These are phyloP conservation scores for Palythoa grandis DNA, from an alignment of 92 coral and sea anemone species.

Conservation along the genomic window DNA sequence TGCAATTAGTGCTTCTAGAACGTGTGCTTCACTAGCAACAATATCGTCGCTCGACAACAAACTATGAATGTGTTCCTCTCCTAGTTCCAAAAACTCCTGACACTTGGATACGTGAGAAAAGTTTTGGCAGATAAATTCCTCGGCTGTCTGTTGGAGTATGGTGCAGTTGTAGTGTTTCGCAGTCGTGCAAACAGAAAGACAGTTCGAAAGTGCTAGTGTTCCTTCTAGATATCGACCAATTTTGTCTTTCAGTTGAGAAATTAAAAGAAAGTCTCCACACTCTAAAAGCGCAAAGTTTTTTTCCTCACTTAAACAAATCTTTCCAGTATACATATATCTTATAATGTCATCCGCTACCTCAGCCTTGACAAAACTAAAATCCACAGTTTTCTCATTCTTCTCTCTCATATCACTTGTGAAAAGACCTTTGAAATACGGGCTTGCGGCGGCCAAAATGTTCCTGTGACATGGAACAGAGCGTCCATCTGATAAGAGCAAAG, in stretches of 20 bases:
- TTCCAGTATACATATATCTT: constrained; percentile 55
- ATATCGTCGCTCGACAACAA: constrained; percentile 65
- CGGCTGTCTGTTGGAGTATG: constrained; percentile 49
- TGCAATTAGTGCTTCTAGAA: constrained; percentile 57
- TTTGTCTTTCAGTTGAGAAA: constrained; percentile 54
- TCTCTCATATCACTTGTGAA: constrained; percentile 65
- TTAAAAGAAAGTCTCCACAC: constrained; percentile 61
- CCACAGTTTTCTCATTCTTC: constrained; percentile 54
- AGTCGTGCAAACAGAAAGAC: constrained; percentile 53
- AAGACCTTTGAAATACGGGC: constrained; percentile 64
- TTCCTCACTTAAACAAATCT: constrained; percentile 48
- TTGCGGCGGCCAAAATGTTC: constrained; percentile 63
- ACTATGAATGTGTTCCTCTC: constrained; percentile 55
- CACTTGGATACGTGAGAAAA: constrained; percentile 55
- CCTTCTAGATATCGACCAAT: constrained; percentile 58
- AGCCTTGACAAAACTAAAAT: constrained; percentile 61
- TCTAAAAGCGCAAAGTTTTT: constrained; percentile 55
- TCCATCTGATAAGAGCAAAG: constrained; percentile 49
- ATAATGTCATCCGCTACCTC: constrained; percentile 52
- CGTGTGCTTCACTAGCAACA: constrained; percentile 66
- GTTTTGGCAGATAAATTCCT: constrained; percentile 51
- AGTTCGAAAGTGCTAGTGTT: constrained; percentile 45
- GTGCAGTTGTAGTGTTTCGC: constrained; percentile 61
- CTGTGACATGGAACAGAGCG: constrained; percentile 53
- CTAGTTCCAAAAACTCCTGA: constrained; percentile 51